Conservation (phyloP, 2,797 vertebrate genomes). For the Pyrocephalus nanus region DNA sequence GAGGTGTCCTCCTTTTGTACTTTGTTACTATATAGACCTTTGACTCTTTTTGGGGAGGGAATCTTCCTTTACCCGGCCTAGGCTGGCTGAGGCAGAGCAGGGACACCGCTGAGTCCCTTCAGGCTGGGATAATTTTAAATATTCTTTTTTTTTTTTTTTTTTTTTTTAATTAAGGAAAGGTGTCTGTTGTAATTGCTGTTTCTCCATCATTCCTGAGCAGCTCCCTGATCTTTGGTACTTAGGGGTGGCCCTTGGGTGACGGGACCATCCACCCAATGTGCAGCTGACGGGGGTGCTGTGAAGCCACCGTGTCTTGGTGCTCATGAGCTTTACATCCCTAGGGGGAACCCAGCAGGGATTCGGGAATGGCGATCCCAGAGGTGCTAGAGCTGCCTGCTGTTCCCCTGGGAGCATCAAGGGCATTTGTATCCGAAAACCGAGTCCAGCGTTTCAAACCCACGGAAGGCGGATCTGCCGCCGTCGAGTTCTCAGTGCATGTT, state of each 20-base stretch:
- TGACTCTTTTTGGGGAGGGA: background rate
- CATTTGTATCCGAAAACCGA: background rate
- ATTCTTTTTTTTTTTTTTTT: background rate
- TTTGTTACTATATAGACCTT: background rate
- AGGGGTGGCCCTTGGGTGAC: accelerated
- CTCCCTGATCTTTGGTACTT: background rate
- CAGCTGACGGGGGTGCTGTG: background rate
- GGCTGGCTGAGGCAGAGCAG: background rate
- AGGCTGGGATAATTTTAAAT: background rate
- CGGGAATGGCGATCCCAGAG: background rate
- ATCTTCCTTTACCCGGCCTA: background rate
- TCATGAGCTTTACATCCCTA: background rate
- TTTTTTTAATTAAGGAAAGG: background rate
- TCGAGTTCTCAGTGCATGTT: background rate
- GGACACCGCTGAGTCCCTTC: background rate
- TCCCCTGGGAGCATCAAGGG: background rate
- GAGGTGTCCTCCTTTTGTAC: background rate
- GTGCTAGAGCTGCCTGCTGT: slow-evolving; percentile 6
- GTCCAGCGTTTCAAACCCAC: background rate
- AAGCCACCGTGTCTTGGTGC: background rate
- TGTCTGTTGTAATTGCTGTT: background rate
- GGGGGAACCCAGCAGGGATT: background rate
- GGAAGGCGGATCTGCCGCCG: background rate
- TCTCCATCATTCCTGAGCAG: background rate
- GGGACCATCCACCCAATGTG: background rate